Percentiles rank a stretch among this genome's conserved stretches.
These are phyloP conservation scores for Pristionchus arcanus DNA, from an alignment of 2,888 invertebrate genomes.

Conservation along the genomic window DNA sequence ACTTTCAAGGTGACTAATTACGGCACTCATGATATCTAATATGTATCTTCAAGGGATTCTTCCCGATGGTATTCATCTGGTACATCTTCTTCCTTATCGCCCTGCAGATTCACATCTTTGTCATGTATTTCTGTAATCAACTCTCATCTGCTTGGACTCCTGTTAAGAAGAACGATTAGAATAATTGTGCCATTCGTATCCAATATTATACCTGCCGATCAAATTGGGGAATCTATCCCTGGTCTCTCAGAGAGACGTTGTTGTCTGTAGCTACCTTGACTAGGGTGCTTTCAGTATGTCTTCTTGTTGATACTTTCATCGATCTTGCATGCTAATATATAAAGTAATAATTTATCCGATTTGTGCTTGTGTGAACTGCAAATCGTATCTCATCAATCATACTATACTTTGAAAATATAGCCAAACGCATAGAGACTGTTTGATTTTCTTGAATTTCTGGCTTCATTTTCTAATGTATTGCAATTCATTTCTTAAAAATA, in stretches of 20 bases:
- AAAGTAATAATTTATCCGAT: not conserved
- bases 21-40: not conserved
- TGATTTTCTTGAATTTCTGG: too few species aligned
- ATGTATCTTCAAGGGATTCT: conserved; percentile 63
- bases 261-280: conserved; percentile 26
- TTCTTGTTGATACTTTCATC: conserved; percentile 17
- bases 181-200: not conserved
- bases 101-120: conserved; percentile 76
- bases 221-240: not conserved
- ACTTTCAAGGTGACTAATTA: conserved; percentile 71
- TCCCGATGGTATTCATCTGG: conserved; percentile 79
- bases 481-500: not conserved
- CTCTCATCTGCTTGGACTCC: conserved; percentile 73
- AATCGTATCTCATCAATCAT: not conserved
- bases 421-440: too few species aligned
- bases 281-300: conserved; percentile 45
- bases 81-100: conserved; percentile 78
- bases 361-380: not conserved
- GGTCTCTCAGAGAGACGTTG: conserved; percentile 23
- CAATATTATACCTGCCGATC: not conserved
- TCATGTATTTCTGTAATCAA: conserved; percentile 75
- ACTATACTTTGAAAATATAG: not conserved
- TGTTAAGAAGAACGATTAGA: conserved; percentile 59
- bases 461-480: too few species aligned
- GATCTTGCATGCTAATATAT: conserved; percentile 22